Conservation (phyloP, 1,140 invertebrate genomes). For the Diorhabda carinulata region DNA sequence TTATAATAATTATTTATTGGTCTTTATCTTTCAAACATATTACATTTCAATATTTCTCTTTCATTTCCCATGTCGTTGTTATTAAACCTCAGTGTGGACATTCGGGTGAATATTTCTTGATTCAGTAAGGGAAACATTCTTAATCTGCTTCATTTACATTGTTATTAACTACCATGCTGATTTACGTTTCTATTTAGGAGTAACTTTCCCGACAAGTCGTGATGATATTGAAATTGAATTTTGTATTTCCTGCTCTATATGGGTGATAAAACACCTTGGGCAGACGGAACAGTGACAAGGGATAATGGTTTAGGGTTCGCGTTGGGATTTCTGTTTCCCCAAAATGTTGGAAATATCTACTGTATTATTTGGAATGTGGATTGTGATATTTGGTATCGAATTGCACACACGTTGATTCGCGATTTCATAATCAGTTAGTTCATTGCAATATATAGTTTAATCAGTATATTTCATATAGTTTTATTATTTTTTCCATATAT, state of each 20-base stretch:
- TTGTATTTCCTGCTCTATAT: neutral
- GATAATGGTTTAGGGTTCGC: neutral
- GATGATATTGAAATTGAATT: slow-evolving; percentile 3
- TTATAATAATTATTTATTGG: too few species aligned
- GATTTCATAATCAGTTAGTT: too few species aligned
- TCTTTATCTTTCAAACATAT: too few species aligned
- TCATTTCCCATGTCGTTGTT: too few species aligned
- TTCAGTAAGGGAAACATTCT: slow-evolving; percentile 25
- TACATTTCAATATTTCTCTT: too few species aligned
- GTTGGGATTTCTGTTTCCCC: neutral
- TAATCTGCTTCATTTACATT: slow-evolving; percentile 30
- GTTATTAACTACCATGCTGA: slow-evolving; percentile 31
- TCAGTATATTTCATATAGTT: too few species aligned
- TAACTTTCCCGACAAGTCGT: neutral
- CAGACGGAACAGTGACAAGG: neutral
- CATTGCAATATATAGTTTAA: too few species aligned
- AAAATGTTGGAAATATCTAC: neutral
- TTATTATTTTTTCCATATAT: too few species aligned
- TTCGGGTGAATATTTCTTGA: slow-evolving; percentile 13
- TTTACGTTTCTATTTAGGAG: slow-evolving; percentile 22
- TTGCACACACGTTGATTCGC: too few species aligned
- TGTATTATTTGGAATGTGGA: too few species aligned
- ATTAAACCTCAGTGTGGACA: neutral
- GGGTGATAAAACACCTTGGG: slow-evolving; percentile 1
- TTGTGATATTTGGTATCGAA: too few species aligned